Conservation (phyloP, 53 echinoderm and acorn worm species). For the Temnopleurus reevesii region DNA sequence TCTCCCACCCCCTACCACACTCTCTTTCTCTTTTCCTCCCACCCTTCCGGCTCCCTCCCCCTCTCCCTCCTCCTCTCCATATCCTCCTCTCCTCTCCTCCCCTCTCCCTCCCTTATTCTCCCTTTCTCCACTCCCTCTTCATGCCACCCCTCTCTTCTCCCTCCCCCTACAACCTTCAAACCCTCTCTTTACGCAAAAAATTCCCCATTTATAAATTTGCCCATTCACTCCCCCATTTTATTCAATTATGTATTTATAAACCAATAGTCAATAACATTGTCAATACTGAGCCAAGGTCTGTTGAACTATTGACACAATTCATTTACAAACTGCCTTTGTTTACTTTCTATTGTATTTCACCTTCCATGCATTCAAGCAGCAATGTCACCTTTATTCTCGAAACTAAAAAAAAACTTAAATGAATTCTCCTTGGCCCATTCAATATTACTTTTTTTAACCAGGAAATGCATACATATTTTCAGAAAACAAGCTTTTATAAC, state of each 20-base stretch:
- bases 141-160: neutral
- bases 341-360: neutral
- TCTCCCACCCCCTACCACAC: neutral
- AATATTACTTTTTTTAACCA: neutral
- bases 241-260: neutral
- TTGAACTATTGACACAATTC: neutral
- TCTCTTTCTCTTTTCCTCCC: neutral
- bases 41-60: neutral
- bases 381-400: neutral
- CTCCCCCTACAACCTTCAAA: neutral
- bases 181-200: neutral
- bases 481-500: too few relatives aligned
- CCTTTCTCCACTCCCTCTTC: neutral
- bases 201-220: neutral
- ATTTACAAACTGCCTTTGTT: slow-evolving; percentile 15
- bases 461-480: neutral
- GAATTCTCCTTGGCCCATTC: neutral
- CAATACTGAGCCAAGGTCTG: neutral
- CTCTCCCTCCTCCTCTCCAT: too few relatives aligned
- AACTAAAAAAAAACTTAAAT: neutral
- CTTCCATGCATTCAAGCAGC: neutral
- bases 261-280: neutral
- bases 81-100: neutral
- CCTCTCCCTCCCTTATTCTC: neutral
- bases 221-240: neutral